phyloP scores from a whole-genome alignment of 2,888 invertebrate species.

The Oeneis ivallda region DNA sequence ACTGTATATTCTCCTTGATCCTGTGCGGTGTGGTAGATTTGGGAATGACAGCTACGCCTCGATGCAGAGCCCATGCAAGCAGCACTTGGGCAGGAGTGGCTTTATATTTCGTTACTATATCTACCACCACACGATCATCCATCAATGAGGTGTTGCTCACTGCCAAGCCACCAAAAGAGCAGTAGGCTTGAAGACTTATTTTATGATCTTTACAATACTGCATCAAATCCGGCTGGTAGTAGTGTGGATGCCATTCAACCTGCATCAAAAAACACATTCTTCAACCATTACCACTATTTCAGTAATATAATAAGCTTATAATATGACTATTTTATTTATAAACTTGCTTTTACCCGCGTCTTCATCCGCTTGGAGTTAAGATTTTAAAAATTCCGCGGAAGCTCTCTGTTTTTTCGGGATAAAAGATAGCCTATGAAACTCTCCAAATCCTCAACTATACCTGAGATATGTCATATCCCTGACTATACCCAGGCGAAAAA shows the following conservation, averaged over 20 bases:
- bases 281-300: neutral
- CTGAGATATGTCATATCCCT: no score
- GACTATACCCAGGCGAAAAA: no score
- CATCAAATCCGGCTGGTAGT: conserved; percentile 83
- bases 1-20: conserved; percentile 81
- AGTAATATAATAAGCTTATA: no score
- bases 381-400: no score
- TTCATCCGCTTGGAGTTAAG: no score
- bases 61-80: conserved; percentile 88
- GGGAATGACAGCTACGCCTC: conserved; percentile 86
- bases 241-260: conserved; percentile 91
- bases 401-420: no score
- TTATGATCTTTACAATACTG: conserved; percentile 83
- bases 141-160: conserved; percentile 74
- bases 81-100: conserved; percentile 85
- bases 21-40: conserved; percentile 83
- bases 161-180: conserved; percentile 85
- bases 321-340: no score
- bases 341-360: no score
- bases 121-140: conserved; percentile 79
- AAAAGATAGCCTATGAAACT: no score
- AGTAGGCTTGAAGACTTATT: conserved; percentile 90
- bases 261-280: conserved; percentile 41
- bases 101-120: conserved; percentile 82
- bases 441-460: no score